These are phyloP conservation scores for Siniperca knerii DNA, from an alignment of 2,113 vertebrate genomes.

Conservation along the genomic window DNA sequence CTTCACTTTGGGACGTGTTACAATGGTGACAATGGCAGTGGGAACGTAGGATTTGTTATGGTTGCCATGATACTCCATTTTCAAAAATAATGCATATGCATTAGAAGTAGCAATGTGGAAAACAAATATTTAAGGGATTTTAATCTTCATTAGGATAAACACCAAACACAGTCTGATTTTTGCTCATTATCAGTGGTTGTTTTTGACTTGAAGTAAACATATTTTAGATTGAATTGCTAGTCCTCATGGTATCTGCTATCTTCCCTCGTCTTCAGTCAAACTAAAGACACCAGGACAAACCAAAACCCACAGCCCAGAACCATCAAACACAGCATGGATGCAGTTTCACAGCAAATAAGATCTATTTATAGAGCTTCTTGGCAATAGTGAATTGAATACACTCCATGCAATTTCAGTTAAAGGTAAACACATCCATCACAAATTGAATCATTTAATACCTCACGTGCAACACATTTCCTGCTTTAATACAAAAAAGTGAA, in stretches of 20 bases:
- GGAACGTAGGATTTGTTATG: background rate
- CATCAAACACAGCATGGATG: constrained; percentile 40
- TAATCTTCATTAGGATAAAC: background rate
- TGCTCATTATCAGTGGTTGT: background rate
- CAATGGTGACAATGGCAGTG: background rate
- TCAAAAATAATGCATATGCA: background rate
- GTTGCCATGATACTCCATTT: background rate
- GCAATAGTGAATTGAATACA: constrained; percentile 50
- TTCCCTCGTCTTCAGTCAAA: constrained; percentile 17
- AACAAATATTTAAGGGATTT: background rate
- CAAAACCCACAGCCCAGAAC: constrained; percentile 18
- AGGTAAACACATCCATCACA: constrained; percentile 83
- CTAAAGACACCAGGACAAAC: constrained; percentile 28
- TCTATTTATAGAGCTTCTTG: constrained; percentile 52
- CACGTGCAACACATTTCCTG: constrained; percentile 35
- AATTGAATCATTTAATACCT: constrained; percentile 68
- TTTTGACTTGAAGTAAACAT: background rate
- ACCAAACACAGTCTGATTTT: background rate
- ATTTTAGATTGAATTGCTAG: constrained; percentile 13
- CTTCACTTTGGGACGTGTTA: background rate
- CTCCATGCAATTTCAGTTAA: constrained; percentile 65
- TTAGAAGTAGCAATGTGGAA: background rate
- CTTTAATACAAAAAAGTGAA: constrained; percentile 54
- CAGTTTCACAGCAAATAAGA: constrained; percentile 57
- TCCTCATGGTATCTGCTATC: background rate